These are phyloP conservation scores for Diglossa cyanea DNA, from an alignment of 2,797 vertebrate genomes.

Conservation along the genomic window DNA sequence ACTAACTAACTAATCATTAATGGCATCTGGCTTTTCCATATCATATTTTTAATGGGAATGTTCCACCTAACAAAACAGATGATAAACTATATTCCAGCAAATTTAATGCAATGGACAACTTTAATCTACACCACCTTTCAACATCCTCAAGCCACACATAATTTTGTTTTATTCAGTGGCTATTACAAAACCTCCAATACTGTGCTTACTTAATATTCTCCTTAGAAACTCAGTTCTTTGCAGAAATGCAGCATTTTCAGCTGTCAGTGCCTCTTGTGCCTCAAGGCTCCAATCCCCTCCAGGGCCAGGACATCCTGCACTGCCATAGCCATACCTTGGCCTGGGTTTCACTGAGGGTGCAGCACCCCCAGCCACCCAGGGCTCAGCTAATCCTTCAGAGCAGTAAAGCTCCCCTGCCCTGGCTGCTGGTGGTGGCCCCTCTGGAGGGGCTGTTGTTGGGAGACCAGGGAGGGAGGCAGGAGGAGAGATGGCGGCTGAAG, in stretches of 20 bases:
- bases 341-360: not conserved
- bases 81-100: not conserved
- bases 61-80: not conserved
- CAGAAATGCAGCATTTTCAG: not conserved
- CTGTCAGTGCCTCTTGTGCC: too few species aligned
- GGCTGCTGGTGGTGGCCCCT: not conserved
- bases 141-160: not conserved
- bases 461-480: not conserved
- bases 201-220: not conserved
- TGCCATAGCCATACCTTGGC: not conserved
- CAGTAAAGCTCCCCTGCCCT: not conserved
- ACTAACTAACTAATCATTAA: not conserved
- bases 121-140: not conserved
- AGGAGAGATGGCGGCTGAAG: not conserved
- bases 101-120: not conserved
- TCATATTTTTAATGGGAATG: not conserved
- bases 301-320: not conserved
- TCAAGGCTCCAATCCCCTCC: not conserved
- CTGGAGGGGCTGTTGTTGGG: not conserved
- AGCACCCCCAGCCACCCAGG: rapidly evolving
- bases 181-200: not conserved
- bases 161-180: not conserved
- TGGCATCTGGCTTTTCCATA: not conserved
- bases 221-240: not conserved
- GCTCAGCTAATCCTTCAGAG: not conserved